These are phyloP conservation scores for Irena cyanogastra DNA, from an alignment of 2,113 vertebrate species.

Conservation along the genomic window DNA sequence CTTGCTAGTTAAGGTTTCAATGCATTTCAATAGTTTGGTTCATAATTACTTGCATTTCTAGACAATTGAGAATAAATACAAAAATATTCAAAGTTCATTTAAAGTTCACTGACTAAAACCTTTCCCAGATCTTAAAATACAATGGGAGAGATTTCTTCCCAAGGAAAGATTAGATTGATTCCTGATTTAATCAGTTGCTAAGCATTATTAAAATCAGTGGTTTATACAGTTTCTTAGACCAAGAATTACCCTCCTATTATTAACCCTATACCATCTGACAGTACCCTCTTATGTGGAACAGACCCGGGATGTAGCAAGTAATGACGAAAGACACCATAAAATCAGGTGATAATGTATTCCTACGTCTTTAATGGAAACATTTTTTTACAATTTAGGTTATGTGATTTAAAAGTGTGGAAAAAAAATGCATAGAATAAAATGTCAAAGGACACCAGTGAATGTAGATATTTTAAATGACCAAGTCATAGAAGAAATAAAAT, in stretches of 20 bases:
- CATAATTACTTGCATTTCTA: background rate
- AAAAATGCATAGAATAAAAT: slow-evolving; percentile 73
- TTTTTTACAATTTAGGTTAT: slow-evolving; percentile 73
- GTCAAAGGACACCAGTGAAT: slow-evolving; percentile 66
- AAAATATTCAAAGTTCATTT: background rate
- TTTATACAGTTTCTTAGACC: background rate
- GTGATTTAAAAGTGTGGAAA: slow-evolving; percentile 74
- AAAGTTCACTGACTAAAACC: background rate
- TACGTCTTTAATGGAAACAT: slow-evolving; percentile 79
- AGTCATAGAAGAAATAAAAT: slow-evolving; percentile 72
- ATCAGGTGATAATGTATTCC: slow-evolving; percentile 3
- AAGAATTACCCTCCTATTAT: background rate
- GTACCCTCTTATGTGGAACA: background rate
- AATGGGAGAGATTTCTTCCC: background rate
- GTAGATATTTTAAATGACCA: slow-evolving; percentile 65
- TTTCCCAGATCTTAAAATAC: background rate
- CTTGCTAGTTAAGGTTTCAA: background rate
- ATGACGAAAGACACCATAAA: background rate
- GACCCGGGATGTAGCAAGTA: background rate
- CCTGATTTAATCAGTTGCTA: background rate
- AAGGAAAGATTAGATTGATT: background rate
- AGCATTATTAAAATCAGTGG: background rate
- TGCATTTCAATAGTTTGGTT: background rate
- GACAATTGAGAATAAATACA: background rate
- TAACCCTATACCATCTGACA: background rate